Conservation (phyloP, 2,797 vertebrate species). For the Odontamblyopus lacepedii region DNA sequence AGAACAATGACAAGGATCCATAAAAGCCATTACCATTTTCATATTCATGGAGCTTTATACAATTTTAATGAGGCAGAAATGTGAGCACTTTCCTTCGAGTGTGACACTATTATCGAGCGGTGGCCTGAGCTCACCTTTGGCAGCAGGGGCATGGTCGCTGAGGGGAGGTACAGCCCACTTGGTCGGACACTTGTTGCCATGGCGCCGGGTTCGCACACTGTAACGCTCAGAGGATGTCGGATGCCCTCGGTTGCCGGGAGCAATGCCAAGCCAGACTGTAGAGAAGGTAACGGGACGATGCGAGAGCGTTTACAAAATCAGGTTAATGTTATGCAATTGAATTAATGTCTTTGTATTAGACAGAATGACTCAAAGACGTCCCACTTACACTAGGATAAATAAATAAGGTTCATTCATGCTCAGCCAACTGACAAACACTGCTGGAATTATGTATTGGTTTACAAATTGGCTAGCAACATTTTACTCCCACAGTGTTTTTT, state of each 20-base stretch:
- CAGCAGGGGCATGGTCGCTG: constrained; percentile 72
- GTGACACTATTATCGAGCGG: constrained; percentile 4
- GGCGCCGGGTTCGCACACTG: constrained; percentile 69
- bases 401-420: no score
- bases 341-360: background rate
- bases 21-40: background rate
- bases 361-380: no score
- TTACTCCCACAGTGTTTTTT: no score
- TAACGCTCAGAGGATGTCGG: constrained; percentile 70
- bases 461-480: no score
- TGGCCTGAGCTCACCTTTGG: constrained; percentile 77
- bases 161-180: constrained; percentile 72
- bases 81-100: background rate
- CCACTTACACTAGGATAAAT: no score
- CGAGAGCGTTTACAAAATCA: constrained; percentile 35
- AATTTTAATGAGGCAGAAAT: constrained; percentile 23
- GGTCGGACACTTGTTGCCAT: constrained; percentile 75
- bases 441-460: no score
- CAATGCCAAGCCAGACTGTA: constrained; percentile 76
- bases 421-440: no score
- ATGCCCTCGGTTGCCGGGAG: constrained; percentile 79
- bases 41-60: background rate
- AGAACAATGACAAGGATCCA: constrained; percentile 3
- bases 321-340: constrained; percentile 23
- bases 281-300: constrained; percentile 21